Evolutionary conservation across 2,113 vertebrate species (phyloP).

Genomic region (Edolisoma coerulescens): DNA sequence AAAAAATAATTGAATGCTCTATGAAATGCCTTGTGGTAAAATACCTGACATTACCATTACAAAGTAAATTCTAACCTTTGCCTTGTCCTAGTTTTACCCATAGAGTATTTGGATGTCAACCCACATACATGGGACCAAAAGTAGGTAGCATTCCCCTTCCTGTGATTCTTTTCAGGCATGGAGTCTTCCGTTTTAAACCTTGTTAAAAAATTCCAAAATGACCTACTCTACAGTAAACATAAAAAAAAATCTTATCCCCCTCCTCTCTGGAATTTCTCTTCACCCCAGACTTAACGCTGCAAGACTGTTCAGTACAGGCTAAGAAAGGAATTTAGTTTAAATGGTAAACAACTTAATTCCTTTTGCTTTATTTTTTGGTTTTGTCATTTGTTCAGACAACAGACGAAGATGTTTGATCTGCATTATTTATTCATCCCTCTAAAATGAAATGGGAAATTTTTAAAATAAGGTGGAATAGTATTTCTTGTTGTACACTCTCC

Average conservation of each 20-base stretch:
- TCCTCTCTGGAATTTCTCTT: background rate
- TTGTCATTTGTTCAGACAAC: background rate
- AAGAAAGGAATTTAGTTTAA: background rate
- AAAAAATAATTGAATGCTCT: background rate
- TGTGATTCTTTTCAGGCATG: background rate
- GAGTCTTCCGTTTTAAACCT: background rate
- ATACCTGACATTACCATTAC: background rate
- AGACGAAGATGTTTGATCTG: background rate
- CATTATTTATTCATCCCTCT: background rate
- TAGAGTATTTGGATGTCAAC: background rate
- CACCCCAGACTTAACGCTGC: background rate
- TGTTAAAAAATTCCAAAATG: background rate
- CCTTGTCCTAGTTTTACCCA: background rate
- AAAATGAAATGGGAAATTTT: background rate
- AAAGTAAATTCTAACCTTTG: background rate
- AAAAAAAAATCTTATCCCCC: background rate
- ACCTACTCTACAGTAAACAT: background rate
- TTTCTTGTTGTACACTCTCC: background rate
- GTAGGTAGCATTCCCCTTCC: background rate
- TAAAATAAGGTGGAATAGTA: background rate
- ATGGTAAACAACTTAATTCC: background rate
- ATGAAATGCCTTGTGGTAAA: background rate
- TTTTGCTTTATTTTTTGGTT: background rate
- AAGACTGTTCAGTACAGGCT: background rate
- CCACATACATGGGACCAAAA: background rate